Evolutionary conservation across 2,113 vertebrate genomes (phyloP).

Genomic region (Perca schrenkii): DNA sequence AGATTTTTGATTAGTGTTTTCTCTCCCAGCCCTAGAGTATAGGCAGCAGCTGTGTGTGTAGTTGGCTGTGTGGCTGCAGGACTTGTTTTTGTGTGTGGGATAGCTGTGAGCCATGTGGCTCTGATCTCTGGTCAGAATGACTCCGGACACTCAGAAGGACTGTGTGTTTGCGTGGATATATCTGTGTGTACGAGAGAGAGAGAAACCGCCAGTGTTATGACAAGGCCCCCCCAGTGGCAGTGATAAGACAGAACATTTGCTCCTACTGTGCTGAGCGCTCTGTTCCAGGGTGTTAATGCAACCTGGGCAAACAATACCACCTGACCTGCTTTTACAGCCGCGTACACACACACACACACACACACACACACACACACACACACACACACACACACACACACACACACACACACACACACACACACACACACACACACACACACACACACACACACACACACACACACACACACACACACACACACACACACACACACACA

Average conservation of each 20-base stretch:
- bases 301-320: conserved; percentile 72
- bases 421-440: conserved; percentile 20
- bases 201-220: conserved; percentile 75
- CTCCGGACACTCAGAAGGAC: conserved; percentile 27
- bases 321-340: conserved; percentile 75
- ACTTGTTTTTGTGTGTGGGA: not conserved
- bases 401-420: conserved; percentile 13
- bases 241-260: conserved; percentile 78
- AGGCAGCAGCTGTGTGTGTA: not conserved
- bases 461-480: conserved; percentile 1
- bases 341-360: not conserved
- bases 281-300: conserved; percentile 73
- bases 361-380: conserved; percentile 25
- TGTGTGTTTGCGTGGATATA: conserved; percentile 5
- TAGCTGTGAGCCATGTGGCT: conserved; percentile 17
- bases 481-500: conserved; percentile 36
- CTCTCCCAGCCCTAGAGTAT: no score
- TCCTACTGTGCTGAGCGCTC: conserved; percentile 77
- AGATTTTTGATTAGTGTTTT: no score
- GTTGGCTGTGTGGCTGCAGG: not conserved
- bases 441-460: conserved; percentile 28
- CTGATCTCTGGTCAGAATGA: conserved; percentile 48
- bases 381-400: conserved; percentile 28
- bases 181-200: conserved; percentile 4
- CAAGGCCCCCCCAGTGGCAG: conserved; percentile 61